Evolutionary conservation across 2,888 invertebrate genomes (phyloP).

Genomic region (Gymnosoma rotundatum): DNA sequence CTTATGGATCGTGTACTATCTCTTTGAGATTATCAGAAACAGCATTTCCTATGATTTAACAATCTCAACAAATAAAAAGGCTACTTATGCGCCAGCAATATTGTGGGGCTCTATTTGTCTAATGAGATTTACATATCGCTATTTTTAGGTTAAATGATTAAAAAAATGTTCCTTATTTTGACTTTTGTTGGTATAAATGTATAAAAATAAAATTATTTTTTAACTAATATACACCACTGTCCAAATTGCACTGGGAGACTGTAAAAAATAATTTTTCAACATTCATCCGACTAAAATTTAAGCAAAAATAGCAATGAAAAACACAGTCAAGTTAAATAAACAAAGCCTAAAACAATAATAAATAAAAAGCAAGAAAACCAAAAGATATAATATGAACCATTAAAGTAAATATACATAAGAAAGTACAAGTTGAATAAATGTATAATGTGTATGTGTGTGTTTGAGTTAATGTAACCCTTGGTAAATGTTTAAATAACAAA

Average conservation of each 20-base stretch:
- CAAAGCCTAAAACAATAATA: constrained; percentile 27
- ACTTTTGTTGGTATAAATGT: too few species aligned
- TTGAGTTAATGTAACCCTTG: background rate
- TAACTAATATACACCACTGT: background rate
- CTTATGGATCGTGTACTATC: too few species aligned
- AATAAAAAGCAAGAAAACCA: background rate
- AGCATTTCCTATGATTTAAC: too few species aligned
- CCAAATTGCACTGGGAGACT: background rate
- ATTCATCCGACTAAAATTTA: constrained; percentile 5
- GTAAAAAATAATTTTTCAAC: constrained; percentile 18
- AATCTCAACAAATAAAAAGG: too few species aligned
- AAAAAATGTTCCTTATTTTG: too few species aligned
- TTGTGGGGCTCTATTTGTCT: too few species aligned
- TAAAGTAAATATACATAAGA: constrained; percentile 18
- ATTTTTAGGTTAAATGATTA: too few species aligned
- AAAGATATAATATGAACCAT: background rate
- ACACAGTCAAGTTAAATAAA: constrained; percentile 27
- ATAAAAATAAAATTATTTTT: too few species aligned
- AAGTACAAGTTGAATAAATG: background rate
- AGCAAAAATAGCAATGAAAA: constrained; percentile 23
- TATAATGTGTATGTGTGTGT: background rate
- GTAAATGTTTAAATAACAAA: constrained; percentile 20
- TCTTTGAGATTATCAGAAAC: too few species aligned
- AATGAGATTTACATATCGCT: too few species aligned
- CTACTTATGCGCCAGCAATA: too few species aligned